Evolutionary conservation across 2,113 vertebrate species (phyloP).

Genomic region (Cebus imitator): DNA sequence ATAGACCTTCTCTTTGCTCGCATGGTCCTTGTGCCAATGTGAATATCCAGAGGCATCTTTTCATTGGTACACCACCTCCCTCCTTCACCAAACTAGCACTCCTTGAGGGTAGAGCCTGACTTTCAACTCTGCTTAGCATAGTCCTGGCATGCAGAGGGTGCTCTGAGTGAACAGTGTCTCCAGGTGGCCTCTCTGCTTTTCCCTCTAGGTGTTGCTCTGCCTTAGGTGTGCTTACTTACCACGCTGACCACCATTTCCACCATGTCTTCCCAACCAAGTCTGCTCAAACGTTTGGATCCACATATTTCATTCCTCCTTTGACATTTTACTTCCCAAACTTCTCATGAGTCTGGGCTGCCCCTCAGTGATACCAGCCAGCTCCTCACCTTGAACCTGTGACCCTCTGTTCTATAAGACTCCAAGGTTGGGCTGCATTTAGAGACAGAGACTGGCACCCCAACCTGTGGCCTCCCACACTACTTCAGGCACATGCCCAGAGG

Average conservation of each 20-base stretch:
- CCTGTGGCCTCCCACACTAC: rapidly evolving
- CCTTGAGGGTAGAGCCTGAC: neutral
- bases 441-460: neutral
- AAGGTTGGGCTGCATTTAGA: neutral
- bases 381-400: neutral
- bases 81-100: neutral
- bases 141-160: neutral
- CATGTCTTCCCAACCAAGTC: neutral
- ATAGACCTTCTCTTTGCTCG: neutral
- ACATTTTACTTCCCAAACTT: neutral
- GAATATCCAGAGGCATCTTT: neutral
- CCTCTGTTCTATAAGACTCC: neutral
- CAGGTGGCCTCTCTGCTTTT: neutral
- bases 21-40: rapidly evolving
- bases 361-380: too few relatives aligned
- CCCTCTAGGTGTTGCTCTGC: neutral
- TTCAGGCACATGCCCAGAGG: neutral
- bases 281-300: neutral
- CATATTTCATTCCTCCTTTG: neutral
- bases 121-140: neutral
- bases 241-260: rapidly evolving
- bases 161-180: neutral
- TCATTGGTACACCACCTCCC: neutral
- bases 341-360: neutral
- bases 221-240: neutral